phyloP scores from a whole-genome alignment of 2,888 invertebrate genomes.

The Eupithecia dodoneata region DNA sequence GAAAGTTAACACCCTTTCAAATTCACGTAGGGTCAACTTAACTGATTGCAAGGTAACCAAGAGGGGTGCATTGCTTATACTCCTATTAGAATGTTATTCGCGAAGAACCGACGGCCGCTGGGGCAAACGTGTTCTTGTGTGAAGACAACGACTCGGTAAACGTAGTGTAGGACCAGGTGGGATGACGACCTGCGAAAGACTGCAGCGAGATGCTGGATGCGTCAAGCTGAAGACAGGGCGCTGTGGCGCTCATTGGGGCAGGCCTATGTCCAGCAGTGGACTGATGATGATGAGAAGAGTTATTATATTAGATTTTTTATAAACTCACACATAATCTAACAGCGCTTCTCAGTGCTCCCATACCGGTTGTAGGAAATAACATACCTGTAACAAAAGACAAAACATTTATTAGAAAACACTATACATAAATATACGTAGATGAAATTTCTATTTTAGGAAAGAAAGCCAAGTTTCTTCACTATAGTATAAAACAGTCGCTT shows the following conservation, averaged over 20 bases:
- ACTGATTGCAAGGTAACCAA: neutral
- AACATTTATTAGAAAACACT: neutral
- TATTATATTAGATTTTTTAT: neutral
- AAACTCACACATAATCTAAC: neutral
- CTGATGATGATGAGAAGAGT: too few relatives aligned
- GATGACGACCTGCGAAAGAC: too few relatives aligned
- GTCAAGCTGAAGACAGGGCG: too few relatives aligned
- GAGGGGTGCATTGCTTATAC: neutral
- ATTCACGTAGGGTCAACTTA: neutral
- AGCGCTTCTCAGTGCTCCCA: neutral
- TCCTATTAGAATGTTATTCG: neutral
- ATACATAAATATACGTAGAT: neutral
- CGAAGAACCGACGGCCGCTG: too few relatives aligned
- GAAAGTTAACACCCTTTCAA: neutral
- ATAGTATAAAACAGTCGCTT: too few relatives aligned
- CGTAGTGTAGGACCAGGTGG: too few relatives aligned
- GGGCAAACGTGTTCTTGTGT: too few relatives aligned
- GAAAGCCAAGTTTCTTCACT: neutral
- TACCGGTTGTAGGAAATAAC: neutral
- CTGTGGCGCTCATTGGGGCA: too few relatives aligned
- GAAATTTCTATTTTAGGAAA: neutral
- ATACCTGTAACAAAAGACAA: neutral
- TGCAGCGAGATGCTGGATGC: too few relatives aligned
- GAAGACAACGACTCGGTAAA: too few relatives aligned
- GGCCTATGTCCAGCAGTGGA: too few relatives aligned